Conservation (phyloP, 1,140 invertebrate genomes). For the Caligus rogercresseyi region DNA sequence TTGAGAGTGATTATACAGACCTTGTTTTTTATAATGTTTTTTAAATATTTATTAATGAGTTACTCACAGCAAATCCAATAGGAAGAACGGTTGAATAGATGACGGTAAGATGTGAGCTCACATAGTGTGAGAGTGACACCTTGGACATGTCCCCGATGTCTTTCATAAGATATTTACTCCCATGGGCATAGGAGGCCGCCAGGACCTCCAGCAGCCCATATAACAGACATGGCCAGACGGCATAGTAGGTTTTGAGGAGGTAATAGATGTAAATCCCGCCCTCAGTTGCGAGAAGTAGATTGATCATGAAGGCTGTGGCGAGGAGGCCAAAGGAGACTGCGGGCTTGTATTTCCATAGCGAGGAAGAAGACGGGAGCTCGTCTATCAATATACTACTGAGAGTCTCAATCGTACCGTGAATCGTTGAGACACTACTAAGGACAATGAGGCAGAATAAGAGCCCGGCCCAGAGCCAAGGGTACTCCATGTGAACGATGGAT, state of each 20-base stretch:
- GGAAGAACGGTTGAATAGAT: background rate
- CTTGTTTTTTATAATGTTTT: no score
- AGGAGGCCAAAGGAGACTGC: background rate
- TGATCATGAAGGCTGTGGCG: background rate
- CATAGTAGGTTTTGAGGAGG: background rate
- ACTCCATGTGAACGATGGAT: background rate
- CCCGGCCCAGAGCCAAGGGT: slow-evolving; percentile 1
- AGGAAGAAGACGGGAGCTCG: background rate
- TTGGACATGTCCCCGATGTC: slow-evolving; percentile 4
- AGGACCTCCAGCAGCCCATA: background rate
- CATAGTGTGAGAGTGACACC: background rate
- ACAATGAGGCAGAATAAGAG: slow-evolving; percentile 5
- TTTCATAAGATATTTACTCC: slow-evolving; percentile 2
- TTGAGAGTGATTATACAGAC: no score
- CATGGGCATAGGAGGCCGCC: background rate
- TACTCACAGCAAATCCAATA: background rate
- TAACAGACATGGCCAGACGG: background rate
- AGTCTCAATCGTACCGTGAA: background rate
- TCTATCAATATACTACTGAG: background rate
- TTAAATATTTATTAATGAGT: background rate
- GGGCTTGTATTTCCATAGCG: background rate
- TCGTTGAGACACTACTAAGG: background rate
- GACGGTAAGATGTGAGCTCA: slow-evolving; percentile 1
- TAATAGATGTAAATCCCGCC: slow-evolving; percentile 9
- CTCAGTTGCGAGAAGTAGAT: background rate